Conservation (phyloP, 2,113 vertebrate genomes). For the Scytalopus superciliaris region DNA sequence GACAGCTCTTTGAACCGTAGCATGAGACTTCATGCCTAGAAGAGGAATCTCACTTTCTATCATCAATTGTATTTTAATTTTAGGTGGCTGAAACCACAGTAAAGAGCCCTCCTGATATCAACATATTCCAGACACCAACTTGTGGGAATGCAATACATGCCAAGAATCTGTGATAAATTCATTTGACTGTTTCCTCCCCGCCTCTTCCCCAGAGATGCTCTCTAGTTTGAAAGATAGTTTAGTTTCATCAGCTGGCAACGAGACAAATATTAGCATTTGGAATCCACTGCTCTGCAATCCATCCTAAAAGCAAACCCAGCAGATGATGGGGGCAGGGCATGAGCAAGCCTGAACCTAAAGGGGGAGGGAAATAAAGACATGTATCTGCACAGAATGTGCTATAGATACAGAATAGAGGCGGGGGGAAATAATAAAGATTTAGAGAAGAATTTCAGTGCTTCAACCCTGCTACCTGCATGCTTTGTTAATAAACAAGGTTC, state of each 20-base stretch:
- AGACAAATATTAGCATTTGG: not conserved
- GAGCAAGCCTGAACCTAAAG: not conserved
- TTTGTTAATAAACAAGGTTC: not conserved
- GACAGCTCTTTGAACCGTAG: not conserved
- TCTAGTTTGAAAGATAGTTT: not conserved
- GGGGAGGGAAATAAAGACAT: not conserved
- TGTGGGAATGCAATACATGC: not conserved
- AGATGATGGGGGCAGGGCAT: not conserved
- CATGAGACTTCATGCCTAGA: not conserved
- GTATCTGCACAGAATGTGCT: not conserved
- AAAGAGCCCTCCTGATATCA: not conserved
- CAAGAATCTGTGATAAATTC: not conserved
- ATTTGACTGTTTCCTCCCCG: not conserved
- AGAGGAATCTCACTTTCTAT: constrained; percentile 4
- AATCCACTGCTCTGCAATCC: not conserved
- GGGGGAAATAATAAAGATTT: not conserved
- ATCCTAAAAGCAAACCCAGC: not conserved
- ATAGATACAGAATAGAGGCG: accelerated
- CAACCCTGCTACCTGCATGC: not conserved
- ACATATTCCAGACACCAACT: not conserved
- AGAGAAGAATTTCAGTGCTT: not conserved
- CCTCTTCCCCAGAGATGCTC: not conserved
- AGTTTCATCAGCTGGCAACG: not conserved
- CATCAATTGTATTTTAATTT: constrained; percentile 22
- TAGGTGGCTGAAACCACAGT: not conserved